phyloP scores from a whole-genome alignment of 1,140 invertebrate genomes.

The Homarus americanus region DNA sequence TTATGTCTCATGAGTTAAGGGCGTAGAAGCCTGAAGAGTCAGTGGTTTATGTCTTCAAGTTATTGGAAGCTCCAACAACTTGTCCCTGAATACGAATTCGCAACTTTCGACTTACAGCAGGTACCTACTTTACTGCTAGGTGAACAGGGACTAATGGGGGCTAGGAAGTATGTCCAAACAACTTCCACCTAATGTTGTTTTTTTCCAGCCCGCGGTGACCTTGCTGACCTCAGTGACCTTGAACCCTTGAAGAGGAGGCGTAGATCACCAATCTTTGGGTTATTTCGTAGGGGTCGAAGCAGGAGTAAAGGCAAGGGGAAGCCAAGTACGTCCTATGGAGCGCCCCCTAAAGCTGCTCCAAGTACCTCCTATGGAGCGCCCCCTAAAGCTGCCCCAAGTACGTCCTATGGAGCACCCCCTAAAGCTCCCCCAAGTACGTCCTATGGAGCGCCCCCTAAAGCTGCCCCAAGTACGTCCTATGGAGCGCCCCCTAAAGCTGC shows the following conservation, averaged over 20 bases:
- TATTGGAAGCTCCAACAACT: too few species aligned
- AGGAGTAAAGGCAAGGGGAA: neutral
- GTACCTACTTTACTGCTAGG: too few species aligned
- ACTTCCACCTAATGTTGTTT: too few species aligned
- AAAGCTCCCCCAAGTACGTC: constrained; percentile 6
- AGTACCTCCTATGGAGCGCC: neutral
- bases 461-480: neutral
- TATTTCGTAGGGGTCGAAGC: neutral
- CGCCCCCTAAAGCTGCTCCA: constrained; percentile 8
- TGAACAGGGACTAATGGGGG: too few species aligned
- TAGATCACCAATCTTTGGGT: neutral
- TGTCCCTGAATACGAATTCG: too few species aligned
- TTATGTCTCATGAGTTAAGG: too few species aligned
- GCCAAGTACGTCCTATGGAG: neutral
- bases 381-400: constrained; percentile 5
- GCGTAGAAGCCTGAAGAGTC: too few species aligned
- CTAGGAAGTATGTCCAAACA: too few species aligned
- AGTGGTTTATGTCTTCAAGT: too few species aligned
- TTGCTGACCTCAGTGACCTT: constrained; percentile 1
- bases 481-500: neutral
- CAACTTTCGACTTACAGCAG: too few species aligned
- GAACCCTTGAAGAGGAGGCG: neutral
- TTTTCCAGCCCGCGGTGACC: neutral
- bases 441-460: neutral
- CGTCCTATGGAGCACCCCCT: constrained; percentile 4